These are phyloP conservation scores for Choristoneura rosaceana DNA, from an alignment of 2,888 invertebrate species.

Conservation along the genomic window DNA sequence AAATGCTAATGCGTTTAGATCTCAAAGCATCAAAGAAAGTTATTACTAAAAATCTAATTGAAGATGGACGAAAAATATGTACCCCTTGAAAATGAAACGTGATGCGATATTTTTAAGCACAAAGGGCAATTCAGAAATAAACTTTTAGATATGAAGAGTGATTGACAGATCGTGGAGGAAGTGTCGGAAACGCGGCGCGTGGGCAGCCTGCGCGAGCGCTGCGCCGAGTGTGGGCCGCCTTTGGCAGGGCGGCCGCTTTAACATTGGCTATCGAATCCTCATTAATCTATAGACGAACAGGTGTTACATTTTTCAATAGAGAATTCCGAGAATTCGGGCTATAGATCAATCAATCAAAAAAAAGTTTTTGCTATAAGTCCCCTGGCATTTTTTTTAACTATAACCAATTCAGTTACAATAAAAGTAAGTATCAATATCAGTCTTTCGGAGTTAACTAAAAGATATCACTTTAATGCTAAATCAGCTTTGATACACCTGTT, in stretches of 20 bases:
- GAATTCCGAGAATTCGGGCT: conserved; percentile 40
- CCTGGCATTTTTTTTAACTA: no score
- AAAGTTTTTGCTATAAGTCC: not conserved
- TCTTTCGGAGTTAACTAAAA: no score
- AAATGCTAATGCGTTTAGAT: no score
- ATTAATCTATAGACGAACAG: conserved; percentile 47
- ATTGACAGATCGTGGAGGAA: conserved; percentile 54
- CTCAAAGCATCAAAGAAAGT: not conserved
- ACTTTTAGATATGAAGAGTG: conserved; percentile 39
- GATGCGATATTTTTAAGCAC: conserved; percentile 55
- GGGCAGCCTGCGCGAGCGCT: conserved; percentile 55
- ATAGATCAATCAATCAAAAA: conserved; percentile 40
- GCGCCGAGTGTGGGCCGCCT: conserved; percentile 50
- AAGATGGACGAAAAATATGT: not conserved
- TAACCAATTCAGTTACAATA: no score
- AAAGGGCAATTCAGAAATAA: conserved; percentile 59
- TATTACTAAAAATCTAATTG: not conserved
- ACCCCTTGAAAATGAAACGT: not conserved
- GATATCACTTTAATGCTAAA: no score
- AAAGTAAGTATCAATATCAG: no score
- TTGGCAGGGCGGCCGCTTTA: conserved; percentile 37
- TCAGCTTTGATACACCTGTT: no score
- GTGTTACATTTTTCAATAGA: conserved; percentile 44
- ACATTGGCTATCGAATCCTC: conserved; percentile 44
- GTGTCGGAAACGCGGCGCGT: conserved; percentile 64